Evolutionary conservation across 2,888 invertebrate species (phyloP).

Genomic region (Tipula confusa): DNA sequence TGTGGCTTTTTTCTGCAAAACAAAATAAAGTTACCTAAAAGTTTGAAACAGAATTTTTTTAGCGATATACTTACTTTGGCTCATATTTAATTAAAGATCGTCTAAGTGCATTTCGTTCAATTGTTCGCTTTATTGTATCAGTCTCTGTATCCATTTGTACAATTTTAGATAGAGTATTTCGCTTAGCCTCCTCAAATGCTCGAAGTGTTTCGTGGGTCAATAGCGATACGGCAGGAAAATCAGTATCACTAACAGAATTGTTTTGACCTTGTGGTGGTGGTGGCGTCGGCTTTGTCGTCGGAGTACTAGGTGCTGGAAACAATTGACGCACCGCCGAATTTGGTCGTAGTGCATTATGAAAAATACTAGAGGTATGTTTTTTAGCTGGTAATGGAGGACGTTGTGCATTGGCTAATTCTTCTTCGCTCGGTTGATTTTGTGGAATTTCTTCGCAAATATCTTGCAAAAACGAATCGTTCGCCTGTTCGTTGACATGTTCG

Average conservation of each 20-base stretch:
- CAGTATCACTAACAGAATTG: background rate
- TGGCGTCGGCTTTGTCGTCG: constrained; percentile 41
- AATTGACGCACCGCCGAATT: constrained; percentile 82
- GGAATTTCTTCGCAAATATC: constrained; percentile 42
- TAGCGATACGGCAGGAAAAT: constrained; percentile 51
- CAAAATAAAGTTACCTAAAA: too few species aligned
- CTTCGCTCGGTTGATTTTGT: constrained; percentile 42
- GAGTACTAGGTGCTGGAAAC: constrained; percentile 70
- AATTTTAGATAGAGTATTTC: constrained; percentile 49
- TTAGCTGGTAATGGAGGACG: constrained; percentile 45
- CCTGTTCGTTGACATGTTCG: constrained; percentile 48
- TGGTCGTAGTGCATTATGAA: constrained; percentile 51
- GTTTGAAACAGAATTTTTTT: background rate
- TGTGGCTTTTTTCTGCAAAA: constrained; percentile 47
- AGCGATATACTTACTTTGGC: constrained; percentile 44
- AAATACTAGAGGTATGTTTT: constrained; percentile 47
- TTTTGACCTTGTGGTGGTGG: constrained; percentile 50
- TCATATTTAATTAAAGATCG: constrained; percentile 73
- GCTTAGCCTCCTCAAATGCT: constrained; percentile 62
- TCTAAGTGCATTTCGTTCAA: constrained; percentile 76
- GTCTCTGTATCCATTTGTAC: constrained; percentile 52
- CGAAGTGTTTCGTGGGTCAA: constrained; percentile 72
- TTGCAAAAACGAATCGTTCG: constrained; percentile 37
- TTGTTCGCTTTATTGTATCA: constrained; percentile 67
- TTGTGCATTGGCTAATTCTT: constrained; percentile 37